These are phyloP conservation scores for Drosophila arizonae DNA, from an alignment of 1,140 invertebrate genomes.

Conservation along the genomic window DNA sequence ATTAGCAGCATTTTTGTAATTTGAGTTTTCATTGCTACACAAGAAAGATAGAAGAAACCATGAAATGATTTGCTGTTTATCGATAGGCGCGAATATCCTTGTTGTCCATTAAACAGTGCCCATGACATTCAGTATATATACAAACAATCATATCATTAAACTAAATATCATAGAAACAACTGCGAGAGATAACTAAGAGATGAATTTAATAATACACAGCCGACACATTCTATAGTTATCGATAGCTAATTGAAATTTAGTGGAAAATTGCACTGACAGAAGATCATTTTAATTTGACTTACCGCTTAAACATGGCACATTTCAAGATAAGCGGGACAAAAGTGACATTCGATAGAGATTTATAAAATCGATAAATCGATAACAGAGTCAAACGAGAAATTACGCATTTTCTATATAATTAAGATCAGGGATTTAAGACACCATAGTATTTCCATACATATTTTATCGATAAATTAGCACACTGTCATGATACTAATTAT, in stretches of 20 bases:
- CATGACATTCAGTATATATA: constrained; percentile 59
- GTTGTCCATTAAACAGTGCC: constrained; percentile 14
- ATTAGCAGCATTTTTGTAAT: constrained; percentile 2
- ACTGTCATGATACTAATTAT: background rate
- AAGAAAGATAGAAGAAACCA: background rate
- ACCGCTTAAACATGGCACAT: background rate
- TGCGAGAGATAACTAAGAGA: constrained; percentile 8
- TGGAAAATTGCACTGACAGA: background rate
- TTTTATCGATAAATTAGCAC: background rate
- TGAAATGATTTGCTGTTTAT: background rate
- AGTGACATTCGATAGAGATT: background rate
- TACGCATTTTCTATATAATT: background rate
- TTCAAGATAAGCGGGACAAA: background rate
- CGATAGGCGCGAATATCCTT: constrained; percentile 19
- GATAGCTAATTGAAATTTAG: constrained; percentile 12
- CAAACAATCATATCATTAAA: constrained; percentile 73
- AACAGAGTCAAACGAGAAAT: constrained; percentile 19
- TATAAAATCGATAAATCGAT: constrained; percentile 7
- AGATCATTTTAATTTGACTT: background rate
- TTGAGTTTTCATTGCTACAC: background rate
- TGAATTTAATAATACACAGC: background rate
- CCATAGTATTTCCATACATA: no score
- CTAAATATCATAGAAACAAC: constrained; percentile 49
- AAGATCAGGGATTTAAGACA: background rate
- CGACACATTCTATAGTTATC: constrained; percentile 17